phyloP scores from a whole-genome alignment of 2,797 vertebrate genomes.

The Hylomyscus alleni region DNA sequence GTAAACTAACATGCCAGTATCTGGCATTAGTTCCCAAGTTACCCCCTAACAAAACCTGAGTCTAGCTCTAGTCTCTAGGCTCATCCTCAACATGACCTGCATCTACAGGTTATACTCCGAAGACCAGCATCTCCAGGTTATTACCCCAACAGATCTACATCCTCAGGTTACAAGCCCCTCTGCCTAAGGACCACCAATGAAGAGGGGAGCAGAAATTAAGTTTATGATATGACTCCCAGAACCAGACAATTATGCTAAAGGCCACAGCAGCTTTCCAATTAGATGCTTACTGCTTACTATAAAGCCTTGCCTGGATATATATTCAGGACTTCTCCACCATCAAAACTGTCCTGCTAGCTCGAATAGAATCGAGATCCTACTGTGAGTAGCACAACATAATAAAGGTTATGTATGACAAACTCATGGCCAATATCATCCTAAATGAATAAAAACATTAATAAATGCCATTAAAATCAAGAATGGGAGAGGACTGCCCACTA shows the following conservation, averaged over 20 bases:
- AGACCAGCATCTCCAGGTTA: not conserved
- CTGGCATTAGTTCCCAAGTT: not conserved
- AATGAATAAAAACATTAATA: too few relatives aligned
- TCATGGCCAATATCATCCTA: too few relatives aligned
- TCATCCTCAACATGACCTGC: too few relatives aligned
- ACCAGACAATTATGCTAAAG: not conserved
- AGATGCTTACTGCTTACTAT: not conserved
- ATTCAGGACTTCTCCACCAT: not conserved
- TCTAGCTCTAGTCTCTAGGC: too few relatives aligned
- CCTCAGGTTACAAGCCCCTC: not conserved
- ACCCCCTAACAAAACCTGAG: too few relatives aligned
- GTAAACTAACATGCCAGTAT: not conserved
- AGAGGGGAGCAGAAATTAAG: not conserved
- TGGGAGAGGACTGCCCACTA: too few relatives aligned
- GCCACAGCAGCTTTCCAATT: not conserved
- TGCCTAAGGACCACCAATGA: not conserved
- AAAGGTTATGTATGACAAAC: too few relatives aligned
- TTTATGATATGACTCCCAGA: not conserved
- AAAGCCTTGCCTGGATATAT: not conserved
- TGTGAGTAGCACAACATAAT: not conserved
- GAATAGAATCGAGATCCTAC: not conserved
- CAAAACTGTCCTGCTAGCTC: not conserved
- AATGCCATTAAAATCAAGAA: too few relatives aligned
- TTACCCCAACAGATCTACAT: not conserved
- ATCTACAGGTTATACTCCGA: too few relatives aligned